Evolutionary conservation across 2,888 invertebrate genomes (phyloP).

Genomic region (Microchrysa polita): DNA sequence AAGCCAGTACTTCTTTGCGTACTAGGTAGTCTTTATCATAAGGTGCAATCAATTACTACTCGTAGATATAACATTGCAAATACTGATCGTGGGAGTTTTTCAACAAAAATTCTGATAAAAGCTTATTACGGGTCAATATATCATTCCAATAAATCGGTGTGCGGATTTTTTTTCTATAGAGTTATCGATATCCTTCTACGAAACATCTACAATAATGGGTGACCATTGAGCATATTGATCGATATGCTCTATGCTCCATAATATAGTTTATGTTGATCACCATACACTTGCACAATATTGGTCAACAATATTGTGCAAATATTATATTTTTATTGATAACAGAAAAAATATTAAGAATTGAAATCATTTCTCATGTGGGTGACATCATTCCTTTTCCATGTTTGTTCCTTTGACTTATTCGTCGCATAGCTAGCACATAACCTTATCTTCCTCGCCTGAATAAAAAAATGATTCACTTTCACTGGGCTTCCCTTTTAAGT

Average conservation of each 20-base stretch:
- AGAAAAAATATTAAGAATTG: background rate
- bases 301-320: background rate
- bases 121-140: constrained; percentile 14
- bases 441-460: background rate
- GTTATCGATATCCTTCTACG: background rate
- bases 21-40: background rate
- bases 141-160: background rate
- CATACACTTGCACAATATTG: constrained; percentile 24
- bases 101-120: constrained; percentile 5
- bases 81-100: constrained; percentile 29
- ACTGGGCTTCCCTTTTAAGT: background rate
- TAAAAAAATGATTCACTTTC: constrained; percentile 16
- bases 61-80: background rate
- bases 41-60: background rate
- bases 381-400: background rate
- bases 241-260: constrained; percentile 1
- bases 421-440: background rate
- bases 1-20: background rate
- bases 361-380: constrained; percentile 4
- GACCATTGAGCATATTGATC: constrained; percentile 11
- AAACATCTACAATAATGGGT: too few relatives aligned
- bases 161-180: background rate
- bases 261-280: constrained; percentile 11
- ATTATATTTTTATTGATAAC: background rate
- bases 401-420: too few relatives aligned